Evolutionary conservation across 2,888 invertebrate species (phyloP).

Genomic region (Cepaea hortensis): DNA sequence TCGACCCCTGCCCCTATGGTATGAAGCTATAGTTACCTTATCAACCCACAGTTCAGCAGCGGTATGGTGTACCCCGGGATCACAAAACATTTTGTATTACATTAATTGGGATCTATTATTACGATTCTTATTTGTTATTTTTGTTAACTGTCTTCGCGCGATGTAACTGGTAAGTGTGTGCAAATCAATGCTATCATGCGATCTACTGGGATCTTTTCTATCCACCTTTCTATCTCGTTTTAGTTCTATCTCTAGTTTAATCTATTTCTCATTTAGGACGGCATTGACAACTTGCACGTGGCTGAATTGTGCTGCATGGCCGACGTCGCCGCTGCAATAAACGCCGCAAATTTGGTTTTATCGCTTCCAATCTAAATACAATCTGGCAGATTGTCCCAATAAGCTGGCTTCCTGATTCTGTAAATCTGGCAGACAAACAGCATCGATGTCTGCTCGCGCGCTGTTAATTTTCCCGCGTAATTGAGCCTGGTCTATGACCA

Average conservation of each 20-base stretch:
- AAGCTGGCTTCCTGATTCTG: not conserved
- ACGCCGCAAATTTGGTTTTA: not conserved
- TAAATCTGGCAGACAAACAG: slow-evolving; percentile 6
- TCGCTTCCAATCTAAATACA: slow-evolving; percentile 8
- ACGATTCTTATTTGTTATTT: too few relatives aligned
- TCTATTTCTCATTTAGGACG: slow-evolving; percentile 3
- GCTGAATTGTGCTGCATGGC: not conserved
- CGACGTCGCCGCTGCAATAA: not conserved
- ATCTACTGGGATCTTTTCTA: too few relatives aligned
- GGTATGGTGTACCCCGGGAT: too few relatives aligned
- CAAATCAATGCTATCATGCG: too few relatives aligned
- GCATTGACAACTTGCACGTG: slow-evolving; percentile 1
- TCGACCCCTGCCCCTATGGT: too few relatives aligned
- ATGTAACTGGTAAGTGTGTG: too few relatives aligned
- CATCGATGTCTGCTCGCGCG: slow-evolving; percentile 12
- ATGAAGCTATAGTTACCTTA: too few relatives aligned
- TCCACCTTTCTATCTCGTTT: not conserved
- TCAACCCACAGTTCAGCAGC: too few relatives aligned
- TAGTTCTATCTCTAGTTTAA: too few relatives aligned
- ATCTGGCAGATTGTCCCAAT: slow-evolving; percentile 1
- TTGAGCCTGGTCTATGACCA: not conserved
- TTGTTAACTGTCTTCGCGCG: too few relatives aligned
- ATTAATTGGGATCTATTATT: too few relatives aligned
- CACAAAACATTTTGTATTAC: too few relatives aligned
- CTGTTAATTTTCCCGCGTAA: not conserved